These are phyloP conservation scores for Synanthedon formicaeformis DNA, from an alignment of 2,888 invertebrate species.

Conservation along the genomic window DNA sequence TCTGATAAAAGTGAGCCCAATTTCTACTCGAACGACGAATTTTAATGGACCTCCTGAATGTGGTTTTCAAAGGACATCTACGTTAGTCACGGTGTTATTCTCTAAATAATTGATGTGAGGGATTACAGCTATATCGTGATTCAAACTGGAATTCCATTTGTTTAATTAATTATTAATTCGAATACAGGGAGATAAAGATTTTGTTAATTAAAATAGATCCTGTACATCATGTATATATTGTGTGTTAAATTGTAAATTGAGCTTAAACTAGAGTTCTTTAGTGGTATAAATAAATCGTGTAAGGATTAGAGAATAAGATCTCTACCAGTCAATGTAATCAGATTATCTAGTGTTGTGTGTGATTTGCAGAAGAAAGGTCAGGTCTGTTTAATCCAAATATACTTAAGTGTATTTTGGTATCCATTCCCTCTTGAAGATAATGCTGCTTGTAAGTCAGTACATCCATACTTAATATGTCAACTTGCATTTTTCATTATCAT, in stretches of 20 bases:
- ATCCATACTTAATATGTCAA: too few relatives aligned
- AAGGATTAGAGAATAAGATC: background rate
- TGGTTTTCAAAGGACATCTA: conserved; percentile 20
- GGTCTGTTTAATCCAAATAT: background rate
- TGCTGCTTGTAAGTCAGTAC: too few relatives aligned
- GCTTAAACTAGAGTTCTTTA: conserved; percentile 7
- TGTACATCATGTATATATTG: conserved; percentile 11
- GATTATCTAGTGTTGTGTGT: background rate
- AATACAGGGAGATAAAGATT: conserved; percentile 38
- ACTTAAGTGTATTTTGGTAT: background rate
- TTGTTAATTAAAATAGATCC: conserved; percentile 41
- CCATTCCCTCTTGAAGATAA: background rate
- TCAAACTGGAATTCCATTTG: conserved; percentile 40
- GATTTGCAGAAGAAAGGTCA: background rate
- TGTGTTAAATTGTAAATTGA: too few relatives aligned
- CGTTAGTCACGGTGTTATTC: conserved; percentile 31
- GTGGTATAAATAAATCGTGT: conserved; percentile 2
- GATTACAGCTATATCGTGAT: conserved; percentile 38
- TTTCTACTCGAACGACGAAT: conserved; percentile 24
- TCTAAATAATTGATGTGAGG: conserved; percentile 42
- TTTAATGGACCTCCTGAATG: conserved; percentile 28
- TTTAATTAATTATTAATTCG: conserved; percentile 44
- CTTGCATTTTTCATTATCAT: too few relatives aligned
- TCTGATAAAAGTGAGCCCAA: conserved; percentile 34
- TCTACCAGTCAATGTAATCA: background rate